Percentiles rank a stretch among this genome's conserved stretches.
Conservation (phyloP, 1,140 invertebrate species). For the Procambarus virginalis region DNA sequence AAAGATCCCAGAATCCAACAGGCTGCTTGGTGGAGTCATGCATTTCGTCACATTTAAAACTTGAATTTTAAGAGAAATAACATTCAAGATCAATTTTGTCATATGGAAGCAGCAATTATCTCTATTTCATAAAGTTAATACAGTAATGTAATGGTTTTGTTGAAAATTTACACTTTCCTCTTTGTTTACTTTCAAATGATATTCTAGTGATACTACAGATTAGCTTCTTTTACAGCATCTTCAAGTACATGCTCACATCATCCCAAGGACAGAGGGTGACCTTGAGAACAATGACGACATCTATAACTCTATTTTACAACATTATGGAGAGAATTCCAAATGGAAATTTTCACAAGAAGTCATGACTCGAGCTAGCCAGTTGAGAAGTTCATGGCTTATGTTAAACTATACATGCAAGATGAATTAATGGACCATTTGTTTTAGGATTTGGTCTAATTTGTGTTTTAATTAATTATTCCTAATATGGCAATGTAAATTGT, state of each 20-base stretch:
- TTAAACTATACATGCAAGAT: background rate
- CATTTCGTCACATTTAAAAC: too few relatives aligned
- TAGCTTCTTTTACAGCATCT: conserved; percentile 15
- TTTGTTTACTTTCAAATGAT: too few relatives aligned
- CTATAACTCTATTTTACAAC: background rate
- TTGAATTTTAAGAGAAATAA: too few relatives aligned
- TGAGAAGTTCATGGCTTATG: background rate
- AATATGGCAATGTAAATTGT: too few relatives aligned
- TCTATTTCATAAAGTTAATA: too few relatives aligned
- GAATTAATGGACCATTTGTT: background rate
- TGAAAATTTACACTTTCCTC: too few relatives aligned
- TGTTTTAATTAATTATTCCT: too few relatives aligned
- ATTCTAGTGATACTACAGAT: background rate
- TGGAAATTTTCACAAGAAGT: conserved; percentile 21
- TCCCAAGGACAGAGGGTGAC: conserved; percentile 30
- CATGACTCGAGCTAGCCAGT: background rate
- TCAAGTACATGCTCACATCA: conserved; percentile 28
- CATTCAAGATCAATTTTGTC: too few relatives aligned
- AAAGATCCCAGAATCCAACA: too few relatives aligned
- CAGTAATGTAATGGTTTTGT: too few relatives aligned
- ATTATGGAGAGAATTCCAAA: background rate
- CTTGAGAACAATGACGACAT: conserved; percentile 24
- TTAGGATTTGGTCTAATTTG: background rate
- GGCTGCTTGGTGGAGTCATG: too few relatives aligned
- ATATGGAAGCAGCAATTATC: too few relatives aligned